Base-by-base conservation (phyloP, 2,888 invertebrate genomes). In the Aphrophora alni region DNA sequence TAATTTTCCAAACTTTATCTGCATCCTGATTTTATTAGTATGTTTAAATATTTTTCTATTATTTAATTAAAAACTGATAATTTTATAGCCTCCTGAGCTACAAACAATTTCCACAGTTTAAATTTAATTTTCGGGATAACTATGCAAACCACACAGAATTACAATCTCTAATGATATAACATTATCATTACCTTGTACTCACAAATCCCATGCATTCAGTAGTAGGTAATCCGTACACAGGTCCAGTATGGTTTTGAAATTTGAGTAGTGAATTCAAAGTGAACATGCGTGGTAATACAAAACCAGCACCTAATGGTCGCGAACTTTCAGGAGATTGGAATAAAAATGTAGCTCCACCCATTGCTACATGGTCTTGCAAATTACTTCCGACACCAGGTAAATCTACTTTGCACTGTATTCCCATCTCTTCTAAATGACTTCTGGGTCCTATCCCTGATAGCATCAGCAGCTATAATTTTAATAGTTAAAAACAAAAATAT, bases 151-250 rank as follows among this genome's bases (percentile, higher is more conserved):
- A n/a, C n/a, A n/a, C n/a, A n/a, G n/a, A n/a, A n/a, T n/a, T n/a
- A n/a, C n/a, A n/a, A n/a, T n/a, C n/a, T 33, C 8, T 33, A 33
- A 33, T 33, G 33, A 33, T 33, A 33, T n/a, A n/a, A n/a, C 33
- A 33, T 33, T 33, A 33, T 8, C 87, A 59, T 85, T 82, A 88
- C 88, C 93, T 93, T 0, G 95, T 94, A 83, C 93, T 94, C 0
- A 94, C 89, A 85, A 95, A 96, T 0, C 92, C 95, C 92, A 95
- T 93, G 0, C 87, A 94, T 88, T 96, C 96, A 82, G 93, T 92
- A 82, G 93, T 93, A 76, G 95, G 95, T 87, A 95, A 91, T 82
- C 93, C 93, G 84, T 95, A 95, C 73, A 95, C 88, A 12, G 93
- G 92, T 0, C 96, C 95, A 28, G 88, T 88, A 70, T 90, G 89